A percentile compares a stretch with the other conserved stretches of the same genome.
Conservation (phyloP, 2,113 vertebrate species). For the Takifugu bimaculatus region DNA sequence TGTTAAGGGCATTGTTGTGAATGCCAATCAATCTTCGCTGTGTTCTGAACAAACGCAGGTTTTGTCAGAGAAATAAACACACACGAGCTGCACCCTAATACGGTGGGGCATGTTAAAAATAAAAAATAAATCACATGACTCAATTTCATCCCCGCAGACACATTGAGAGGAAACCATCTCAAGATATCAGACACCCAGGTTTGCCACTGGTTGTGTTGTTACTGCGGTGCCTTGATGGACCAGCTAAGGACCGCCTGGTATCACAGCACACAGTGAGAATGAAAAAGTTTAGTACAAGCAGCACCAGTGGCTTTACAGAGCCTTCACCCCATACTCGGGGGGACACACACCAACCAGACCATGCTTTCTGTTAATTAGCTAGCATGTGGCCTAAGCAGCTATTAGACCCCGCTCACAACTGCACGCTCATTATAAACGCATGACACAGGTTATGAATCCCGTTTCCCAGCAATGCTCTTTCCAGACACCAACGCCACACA, state of each 20-base stretch:
- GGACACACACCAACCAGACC: constrained; percentile 59
- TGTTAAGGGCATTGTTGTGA: no score
- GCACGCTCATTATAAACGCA: constrained; percentile 70
- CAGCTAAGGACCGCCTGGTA: constrained; percentile 1
- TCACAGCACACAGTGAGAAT: constrained; percentile 54
- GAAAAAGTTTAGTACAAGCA: constrained; percentile 44
- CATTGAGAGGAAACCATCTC: constrained; percentile 18
- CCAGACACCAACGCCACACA: constrained; percentile 17
- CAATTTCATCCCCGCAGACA: neutral
- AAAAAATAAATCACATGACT: constrained; percentile 21
- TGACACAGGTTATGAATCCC: constrained; percentile 54
- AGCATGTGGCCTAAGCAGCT: constrained; percentile 67
- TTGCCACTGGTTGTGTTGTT: constrained; percentile 44
- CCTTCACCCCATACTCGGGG: constrained; percentile 50
- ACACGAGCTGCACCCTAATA: no score
- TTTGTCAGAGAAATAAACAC: no score
- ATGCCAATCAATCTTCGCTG: no score
- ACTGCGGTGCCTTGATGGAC: constrained; percentile 41
- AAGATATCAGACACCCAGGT: constrained; percentile 50
- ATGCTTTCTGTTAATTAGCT: constrained; percentile 70
- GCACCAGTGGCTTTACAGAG: constrained; percentile 35
- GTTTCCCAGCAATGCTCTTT: constrained; percentile 23
- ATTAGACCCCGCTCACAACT: constrained; percentile 57
- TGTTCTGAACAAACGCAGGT: no score
- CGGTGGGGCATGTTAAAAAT: no score